phyloP scores from a whole-genome alignment of 2,113 vertebrate species.

The Egretta garzetta region DNA sequence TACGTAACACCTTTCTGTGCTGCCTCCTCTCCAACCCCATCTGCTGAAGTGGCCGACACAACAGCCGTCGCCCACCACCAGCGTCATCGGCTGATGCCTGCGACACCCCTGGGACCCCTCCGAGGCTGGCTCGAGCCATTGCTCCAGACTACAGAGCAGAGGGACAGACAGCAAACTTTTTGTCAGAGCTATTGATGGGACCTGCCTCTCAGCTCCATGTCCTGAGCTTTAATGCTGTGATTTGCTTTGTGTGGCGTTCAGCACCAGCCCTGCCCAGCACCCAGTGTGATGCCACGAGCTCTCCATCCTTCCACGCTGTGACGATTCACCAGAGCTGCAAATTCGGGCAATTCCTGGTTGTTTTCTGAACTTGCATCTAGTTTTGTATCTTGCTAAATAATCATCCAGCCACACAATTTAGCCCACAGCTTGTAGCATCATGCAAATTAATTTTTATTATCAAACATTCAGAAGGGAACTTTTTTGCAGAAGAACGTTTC shows the following conservation, averaged over 20 bases:
- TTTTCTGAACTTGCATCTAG: not conserved
- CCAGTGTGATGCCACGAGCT: rapidly evolving
- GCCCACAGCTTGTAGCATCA: not conserved
- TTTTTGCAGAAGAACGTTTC: not conserved
- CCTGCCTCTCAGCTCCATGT: not conserved
- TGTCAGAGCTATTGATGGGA: not conserved
- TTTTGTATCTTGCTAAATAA: not conserved
- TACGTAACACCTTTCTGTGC: not conserved
- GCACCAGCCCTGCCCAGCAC: not conserved
- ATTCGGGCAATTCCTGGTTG: not conserved
- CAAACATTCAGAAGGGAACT: not conserved
- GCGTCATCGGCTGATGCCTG: not conserved
- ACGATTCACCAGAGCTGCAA: not conserved
- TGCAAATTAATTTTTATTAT: not conserved
- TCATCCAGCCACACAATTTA: not conserved
- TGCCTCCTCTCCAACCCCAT: not conserved
- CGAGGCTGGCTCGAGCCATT: not conserved
- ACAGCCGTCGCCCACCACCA: rapidly evolving
- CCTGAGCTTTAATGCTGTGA: not conserved
- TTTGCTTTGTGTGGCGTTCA: not conserved
- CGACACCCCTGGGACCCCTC: not conserved
- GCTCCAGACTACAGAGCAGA: rapidly evolving
- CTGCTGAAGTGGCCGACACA: not conserved
- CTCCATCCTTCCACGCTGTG: not conserved
- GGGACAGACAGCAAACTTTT: not conserved